Percentiles rank a stretch among this genome's conserved stretches.
Conservation (phyloP, 1,140 invertebrate genomes). For the Telenomus remus region DNA sequence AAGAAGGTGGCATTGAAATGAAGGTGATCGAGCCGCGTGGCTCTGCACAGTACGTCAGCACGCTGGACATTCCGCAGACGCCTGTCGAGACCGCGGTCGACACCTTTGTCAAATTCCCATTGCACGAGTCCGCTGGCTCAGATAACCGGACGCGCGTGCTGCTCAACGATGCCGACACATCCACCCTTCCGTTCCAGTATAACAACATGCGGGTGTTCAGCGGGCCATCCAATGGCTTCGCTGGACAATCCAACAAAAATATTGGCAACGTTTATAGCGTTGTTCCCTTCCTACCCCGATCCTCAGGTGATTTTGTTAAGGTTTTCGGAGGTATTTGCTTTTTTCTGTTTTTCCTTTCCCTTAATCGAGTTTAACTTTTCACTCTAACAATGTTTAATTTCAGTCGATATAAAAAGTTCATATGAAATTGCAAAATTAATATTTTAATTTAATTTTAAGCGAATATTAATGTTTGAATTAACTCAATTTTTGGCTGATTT, state of each 20-base stretch:
- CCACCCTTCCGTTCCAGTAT: constrained; percentile 66
- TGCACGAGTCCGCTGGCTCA: constrained; percentile 61
- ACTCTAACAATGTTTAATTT: constrained; percentile 1
- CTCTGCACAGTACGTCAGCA: constrained; percentile 75
- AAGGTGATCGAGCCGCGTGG: constrained; percentile 71
- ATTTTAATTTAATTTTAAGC: too few species aligned
- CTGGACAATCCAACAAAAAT: constrained; percentile 37
- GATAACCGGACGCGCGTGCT: constrained; percentile 66
- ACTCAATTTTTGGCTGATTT: too few species aligned
- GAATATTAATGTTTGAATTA: too few species aligned
- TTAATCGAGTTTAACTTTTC: neutral
- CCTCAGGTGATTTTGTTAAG: constrained; percentile 52
- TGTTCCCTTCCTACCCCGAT: constrained; percentile 31
- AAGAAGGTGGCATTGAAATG: constrained; percentile 73
- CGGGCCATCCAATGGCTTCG: constrained; percentile 45
- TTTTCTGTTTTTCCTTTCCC: constrained; percentile 29
- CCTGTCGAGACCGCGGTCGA: constrained; percentile 71
- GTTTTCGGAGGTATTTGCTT: constrained; percentile 50
- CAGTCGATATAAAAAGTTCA: neutral
- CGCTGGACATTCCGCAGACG: constrained; percentile 69
- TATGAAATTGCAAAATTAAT: too few species aligned
- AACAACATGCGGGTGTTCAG: constrained; percentile 64
- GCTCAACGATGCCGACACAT: constrained; percentile 69
- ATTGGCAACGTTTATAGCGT: constrained; percentile 40
- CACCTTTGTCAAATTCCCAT: constrained; percentile 68